Evolutionary conservation across 2,888 invertebrate genomes (phyloP).

Genomic region (Drosophila antonietae): DNA sequence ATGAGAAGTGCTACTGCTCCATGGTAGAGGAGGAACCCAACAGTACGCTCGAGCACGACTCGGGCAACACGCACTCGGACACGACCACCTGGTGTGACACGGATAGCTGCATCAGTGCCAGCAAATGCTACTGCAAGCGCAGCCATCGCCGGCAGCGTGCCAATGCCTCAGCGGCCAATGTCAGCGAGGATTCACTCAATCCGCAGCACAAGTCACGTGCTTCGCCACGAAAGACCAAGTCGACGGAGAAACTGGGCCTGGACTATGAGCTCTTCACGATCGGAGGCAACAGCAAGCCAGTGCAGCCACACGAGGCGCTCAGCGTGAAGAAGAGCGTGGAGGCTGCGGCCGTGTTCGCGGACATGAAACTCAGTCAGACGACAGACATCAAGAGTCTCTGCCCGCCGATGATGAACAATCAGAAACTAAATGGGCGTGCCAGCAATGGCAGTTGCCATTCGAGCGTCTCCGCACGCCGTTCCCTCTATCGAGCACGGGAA

Average conservation of each 20-base stretch:
- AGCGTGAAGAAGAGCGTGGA: slow-evolving; percentile 95
- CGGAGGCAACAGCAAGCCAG: slow-evolving; percentile 86
- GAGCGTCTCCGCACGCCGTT: slow-evolving; percentile 62
- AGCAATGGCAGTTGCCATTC: slow-evolving; percentile 68
- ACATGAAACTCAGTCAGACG: slow-evolving; percentile 89
- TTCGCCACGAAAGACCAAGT: slow-evolving; percentile 79
- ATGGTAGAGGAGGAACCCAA: slow-evolving; percentile 85
- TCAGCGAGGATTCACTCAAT: slow-evolving; percentile 72
- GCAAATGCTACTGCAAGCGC: slow-evolving; percentile 92
- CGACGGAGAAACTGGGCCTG: slow-evolving; percentile 88
- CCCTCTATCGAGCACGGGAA: slow-evolving; percentile 73
- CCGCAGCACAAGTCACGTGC: slow-evolving; percentile 74
- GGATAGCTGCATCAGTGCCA: slow-evolving; percentile 94
- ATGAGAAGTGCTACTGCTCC: slow-evolving; percentile 88
- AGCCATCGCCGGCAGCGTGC: slow-evolving; percentile 54
- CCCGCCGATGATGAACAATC: slow-evolving; percentile 39
- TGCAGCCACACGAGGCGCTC: slow-evolving; percentile 88
- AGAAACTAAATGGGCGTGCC: slow-evolving; percentile 30
- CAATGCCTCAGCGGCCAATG: slow-evolving; percentile 30
- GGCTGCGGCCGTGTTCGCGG: slow-evolving; percentile 93
- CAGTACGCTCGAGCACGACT: slow-evolving; percentile 83
- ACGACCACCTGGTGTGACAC: slow-evolving; percentile 89
- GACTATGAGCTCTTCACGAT: slow-evolving; percentile 90
- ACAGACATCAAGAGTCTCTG: slow-evolving; percentile 87
- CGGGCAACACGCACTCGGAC: slow-evolving; percentile 83